These are phyloP conservation scores for Phaedon cochleariae DNA, from an alignment of 2,888 invertebrate species.

Conservation along the genomic window DNA sequence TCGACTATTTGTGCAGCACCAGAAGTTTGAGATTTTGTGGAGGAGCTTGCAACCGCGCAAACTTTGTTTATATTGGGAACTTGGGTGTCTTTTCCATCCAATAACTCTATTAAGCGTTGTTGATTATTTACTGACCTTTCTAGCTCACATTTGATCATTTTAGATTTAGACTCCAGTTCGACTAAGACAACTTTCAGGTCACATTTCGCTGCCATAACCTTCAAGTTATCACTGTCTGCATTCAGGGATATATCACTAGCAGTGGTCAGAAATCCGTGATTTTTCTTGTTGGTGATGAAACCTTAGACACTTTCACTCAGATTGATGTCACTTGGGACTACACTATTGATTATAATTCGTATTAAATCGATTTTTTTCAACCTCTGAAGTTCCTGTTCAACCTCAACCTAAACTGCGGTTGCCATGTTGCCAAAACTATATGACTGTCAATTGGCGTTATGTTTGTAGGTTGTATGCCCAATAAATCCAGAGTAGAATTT, in stretches of 20 bases:
- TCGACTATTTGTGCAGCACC: neutral
- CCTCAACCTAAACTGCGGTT: neutral
- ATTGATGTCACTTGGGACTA: neutral
- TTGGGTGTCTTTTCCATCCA: too few relatives aligned
- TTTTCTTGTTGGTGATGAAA: neutral
- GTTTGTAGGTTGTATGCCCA: too few relatives aligned
- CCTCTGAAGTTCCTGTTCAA: neutral
- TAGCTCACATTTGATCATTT: neutral
- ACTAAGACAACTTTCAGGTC: neutral
- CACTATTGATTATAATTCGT: slow-evolving; percentile 2
- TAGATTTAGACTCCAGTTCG: neutral
- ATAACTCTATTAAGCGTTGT: too few relatives aligned
- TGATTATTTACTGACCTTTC: too few relatives aligned
- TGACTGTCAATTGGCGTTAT: too few relatives aligned
- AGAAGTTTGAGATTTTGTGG: neutral
- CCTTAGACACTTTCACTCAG: too few relatives aligned
- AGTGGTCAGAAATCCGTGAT: neutral
- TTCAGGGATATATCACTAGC: neutral
- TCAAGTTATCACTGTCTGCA: neutral
- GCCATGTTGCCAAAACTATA: slow-evolving; percentile 10
- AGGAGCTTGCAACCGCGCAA: too few relatives aligned
- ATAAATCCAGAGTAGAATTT: too few relatives aligned
- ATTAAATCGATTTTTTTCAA: neutral
- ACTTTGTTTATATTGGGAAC: too few relatives aligned
- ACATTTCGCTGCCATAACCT: neutral